Percentiles rank a stretch among this genome's conserved stretches.
Evolutionary conservation across 1,140 invertebrate genomes (phyloP).

Genomic region (Sweltsa coloradensis): DNA sequence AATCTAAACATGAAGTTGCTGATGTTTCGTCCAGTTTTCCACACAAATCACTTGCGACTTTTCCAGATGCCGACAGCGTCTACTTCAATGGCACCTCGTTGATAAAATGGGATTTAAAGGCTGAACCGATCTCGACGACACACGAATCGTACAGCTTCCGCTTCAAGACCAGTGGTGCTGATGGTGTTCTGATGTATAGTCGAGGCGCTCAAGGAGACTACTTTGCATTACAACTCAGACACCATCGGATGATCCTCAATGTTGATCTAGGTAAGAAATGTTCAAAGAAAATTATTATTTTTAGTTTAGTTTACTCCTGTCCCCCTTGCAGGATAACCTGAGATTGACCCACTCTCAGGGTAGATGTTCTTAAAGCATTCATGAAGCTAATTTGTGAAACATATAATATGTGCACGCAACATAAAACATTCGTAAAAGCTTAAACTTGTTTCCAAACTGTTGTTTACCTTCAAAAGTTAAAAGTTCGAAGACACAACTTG

Average conservation of each 20-base stretch:
- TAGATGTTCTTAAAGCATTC: too few species aligned
- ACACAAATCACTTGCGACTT: constrained; percentile 3
- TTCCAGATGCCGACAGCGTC: constrained; percentile 65
- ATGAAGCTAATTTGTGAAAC: too few species aligned
- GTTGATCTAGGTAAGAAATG: constrained; percentile 63
- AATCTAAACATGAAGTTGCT: neutral
- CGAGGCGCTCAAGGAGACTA: constrained; percentile 91
- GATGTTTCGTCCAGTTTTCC: neutral
- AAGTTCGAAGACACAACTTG: too few species aligned
- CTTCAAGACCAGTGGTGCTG: constrained; percentile 83
- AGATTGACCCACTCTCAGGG: too few species aligned
- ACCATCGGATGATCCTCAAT: constrained; percentile 81
- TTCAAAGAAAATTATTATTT: neutral
- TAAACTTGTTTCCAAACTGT: too few species aligned
- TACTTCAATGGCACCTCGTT: constrained; percentile 75
- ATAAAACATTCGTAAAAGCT: too few species aligned
- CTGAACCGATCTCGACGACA: constrained; percentile 64
- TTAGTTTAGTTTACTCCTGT: constrained; percentile 2
- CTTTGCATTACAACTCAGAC: constrained; percentile 76
- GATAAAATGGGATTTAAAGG: constrained; percentile 57
- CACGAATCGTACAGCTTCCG: constrained; percentile 77
- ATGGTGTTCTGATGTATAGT: constrained; percentile 85
- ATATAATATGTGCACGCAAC: too few species aligned
- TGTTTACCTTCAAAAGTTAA: too few species aligned
- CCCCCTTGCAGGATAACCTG: neutral